A percentile compares a stretch with the other conserved stretches of the same genome.
Evolutionary conservation across 1,140 invertebrate species (phyloP).

Genomic region (Drosophila takahashii): DNA sequence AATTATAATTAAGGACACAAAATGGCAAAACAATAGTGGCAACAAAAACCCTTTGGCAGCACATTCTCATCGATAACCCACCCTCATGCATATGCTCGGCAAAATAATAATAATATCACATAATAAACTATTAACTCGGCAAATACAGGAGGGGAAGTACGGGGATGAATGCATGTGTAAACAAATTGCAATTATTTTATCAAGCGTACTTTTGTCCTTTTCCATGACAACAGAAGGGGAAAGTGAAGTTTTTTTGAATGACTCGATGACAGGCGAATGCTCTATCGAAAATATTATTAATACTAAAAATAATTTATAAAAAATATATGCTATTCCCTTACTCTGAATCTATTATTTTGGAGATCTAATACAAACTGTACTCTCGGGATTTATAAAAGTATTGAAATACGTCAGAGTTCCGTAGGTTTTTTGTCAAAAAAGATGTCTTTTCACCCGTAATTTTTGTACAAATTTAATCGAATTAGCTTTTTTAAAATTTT

Average conservation of each 20-base stretch:
- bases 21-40: conserved; percentile 45
- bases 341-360: too few species aligned
- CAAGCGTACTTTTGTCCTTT: conserved; percentile 59
- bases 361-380: too few species aligned
- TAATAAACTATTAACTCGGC: conserved; percentile 67
- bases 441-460: too few species aligned
- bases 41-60: conserved; percentile 41
- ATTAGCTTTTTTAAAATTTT: too few species aligned
- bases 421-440: too few species aligned
- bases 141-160: background rate
- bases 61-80: conserved; percentile 27
- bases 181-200: conserved; percentile 73
- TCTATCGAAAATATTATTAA: background rate
- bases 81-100: conserved; percentile 18
- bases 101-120: conserved; percentile 63
- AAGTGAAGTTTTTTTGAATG: background rate
- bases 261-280: conserved; percentile 6
- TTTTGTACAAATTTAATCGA: too few species aligned
- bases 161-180: conserved; percentile 46
- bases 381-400: too few species aligned
- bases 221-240: conserved; percentile 49
- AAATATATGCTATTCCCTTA: background rate
- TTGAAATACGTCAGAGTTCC: too few species aligned
- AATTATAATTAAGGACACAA: conserved; percentile 49
- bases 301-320: background rate